Conservation (phyloP, 2,888 invertebrate genomes). For the Parnassius smintheus region DNA sequence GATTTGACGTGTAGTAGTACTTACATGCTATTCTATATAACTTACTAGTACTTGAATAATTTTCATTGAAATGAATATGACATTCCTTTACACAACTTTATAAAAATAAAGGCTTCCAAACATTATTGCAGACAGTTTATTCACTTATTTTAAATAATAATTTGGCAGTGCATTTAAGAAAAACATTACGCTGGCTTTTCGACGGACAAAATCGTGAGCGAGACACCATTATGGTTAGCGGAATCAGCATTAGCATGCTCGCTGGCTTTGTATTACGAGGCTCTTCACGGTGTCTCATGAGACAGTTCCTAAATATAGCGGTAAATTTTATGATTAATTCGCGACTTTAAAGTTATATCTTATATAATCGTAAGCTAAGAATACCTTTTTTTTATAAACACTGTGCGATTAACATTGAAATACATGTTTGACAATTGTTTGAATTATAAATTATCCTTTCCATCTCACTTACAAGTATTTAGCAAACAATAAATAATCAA, state of each 20-base stretch:
- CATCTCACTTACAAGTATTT: too few species aligned
- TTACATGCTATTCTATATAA: neutral
- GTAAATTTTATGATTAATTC: conserved; percentile 32
- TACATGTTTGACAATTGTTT: neutral
- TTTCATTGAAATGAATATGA: neutral
- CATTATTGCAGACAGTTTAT: conserved; percentile 7
- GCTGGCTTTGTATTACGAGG: conserved; percentile 34
- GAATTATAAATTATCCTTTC: too few species aligned
- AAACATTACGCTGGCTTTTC: conserved; percentile 20
- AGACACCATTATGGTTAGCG: conserved; percentile 41
- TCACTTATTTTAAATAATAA: conserved; percentile 24
- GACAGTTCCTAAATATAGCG: conserved; percentile 41
- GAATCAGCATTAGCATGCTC: conserved; percentile 47
- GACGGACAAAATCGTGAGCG: conserved; percentile 32
- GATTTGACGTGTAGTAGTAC: conserved; percentile 9
- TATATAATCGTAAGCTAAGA: conserved; percentile 1
- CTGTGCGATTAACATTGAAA: conserved; percentile 9
- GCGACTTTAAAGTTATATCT: conserved; percentile 5
- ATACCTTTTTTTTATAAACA: conserved; percentile 7
- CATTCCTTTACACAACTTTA: neutral
- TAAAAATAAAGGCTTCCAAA: conserved; percentile 1
- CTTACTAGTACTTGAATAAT: too few species aligned
- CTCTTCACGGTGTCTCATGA: conserved; percentile 38
- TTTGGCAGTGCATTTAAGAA: conserved; percentile 16
- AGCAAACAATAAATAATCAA: too few species aligned